phyloP scores from a whole-genome alignment of 2,113 vertebrate species.

The human (Homo sapiens) region GRCh38 chr1:15101501-15102000 shows the following conservation, averaged over 20 bases:
- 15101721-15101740: conserved; percentile 91
- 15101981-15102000: neutral
- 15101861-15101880: neutral
- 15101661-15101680: conserved; percentile 89
- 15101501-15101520: neutral
- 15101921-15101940: neutral
- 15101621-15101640: conserved; percentile 91
- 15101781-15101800: fast-evolving
- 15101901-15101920: fast-evolving
- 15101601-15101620: conserved; percentile 91
- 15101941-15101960: neutral
- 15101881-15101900: neutral
- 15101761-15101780: conserved; percentile 90
- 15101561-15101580: conserved; percentile 94
- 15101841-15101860: neutral
- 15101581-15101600: conserved; percentile 92
- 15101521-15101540: conserved; percentile 12
- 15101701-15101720: conserved; percentile 92
- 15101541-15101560: conserved; percentile 91
- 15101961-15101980: neutral
- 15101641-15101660: conserved; percentile 90
- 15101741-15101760: conserved; percentile 89
- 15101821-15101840: neutral
- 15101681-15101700: conserved; percentile 88
- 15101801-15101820: neutral